A percentile compares a stretch with the other conserved stretches of the same genome.
Evolutionary conservation across 2,888 invertebrate species (phyloP).

Genomic region (Bellardia bayeri): DNA sequence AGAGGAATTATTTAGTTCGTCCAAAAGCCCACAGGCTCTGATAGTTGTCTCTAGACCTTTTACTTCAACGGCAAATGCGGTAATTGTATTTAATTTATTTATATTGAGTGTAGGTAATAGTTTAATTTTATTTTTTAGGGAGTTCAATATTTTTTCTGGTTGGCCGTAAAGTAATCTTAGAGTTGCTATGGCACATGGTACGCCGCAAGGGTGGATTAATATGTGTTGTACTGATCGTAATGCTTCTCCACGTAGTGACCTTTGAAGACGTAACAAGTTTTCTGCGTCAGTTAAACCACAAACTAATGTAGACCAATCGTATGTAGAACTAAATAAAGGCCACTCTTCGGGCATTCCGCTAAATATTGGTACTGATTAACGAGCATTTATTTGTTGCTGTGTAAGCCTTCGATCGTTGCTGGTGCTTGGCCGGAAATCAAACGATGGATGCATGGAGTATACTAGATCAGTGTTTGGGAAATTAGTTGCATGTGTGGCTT

Average conservation of each 20-base stretch:
- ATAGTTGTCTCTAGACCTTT: conserved; percentile 52
- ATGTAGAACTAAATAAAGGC: conserved; percentile 60
- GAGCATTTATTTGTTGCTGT: conserved; percentile 36
- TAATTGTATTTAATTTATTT: conserved; percentile 42
- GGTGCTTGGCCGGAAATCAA: background rate
- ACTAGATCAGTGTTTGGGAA: background rate
- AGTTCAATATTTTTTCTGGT: conserved; percentile 59
- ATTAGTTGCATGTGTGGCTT: background rate
- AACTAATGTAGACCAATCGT: conserved; percentile 57
- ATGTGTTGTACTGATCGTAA: conserved; percentile 41
- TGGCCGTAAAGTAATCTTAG: conserved; percentile 63
- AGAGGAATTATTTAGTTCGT: conserved; percentile 48
- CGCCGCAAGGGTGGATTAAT: conserved; percentile 51
- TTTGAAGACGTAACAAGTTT: conserved; percentile 55
- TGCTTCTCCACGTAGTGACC: conserved; percentile 25
- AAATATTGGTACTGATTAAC: conserved; percentile 52
- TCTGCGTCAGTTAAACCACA: conserved; percentile 61
- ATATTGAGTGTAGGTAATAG: conserved; percentile 17
- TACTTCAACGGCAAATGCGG: conserved; percentile 38
- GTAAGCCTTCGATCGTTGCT: background rate
- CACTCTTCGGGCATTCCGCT: conserved; percentile 55
- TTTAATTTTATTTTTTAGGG: conserved; percentile 54
- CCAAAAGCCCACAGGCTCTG: conserved; percentile 15
- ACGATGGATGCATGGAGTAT: background rate
- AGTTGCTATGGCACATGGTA: conserved; percentile 34